These are phyloP conservation scores for Chloroceryle aenea DNA, from an alignment of 2,113 vertebrate genomes.

Conservation along the genomic window DNA sequence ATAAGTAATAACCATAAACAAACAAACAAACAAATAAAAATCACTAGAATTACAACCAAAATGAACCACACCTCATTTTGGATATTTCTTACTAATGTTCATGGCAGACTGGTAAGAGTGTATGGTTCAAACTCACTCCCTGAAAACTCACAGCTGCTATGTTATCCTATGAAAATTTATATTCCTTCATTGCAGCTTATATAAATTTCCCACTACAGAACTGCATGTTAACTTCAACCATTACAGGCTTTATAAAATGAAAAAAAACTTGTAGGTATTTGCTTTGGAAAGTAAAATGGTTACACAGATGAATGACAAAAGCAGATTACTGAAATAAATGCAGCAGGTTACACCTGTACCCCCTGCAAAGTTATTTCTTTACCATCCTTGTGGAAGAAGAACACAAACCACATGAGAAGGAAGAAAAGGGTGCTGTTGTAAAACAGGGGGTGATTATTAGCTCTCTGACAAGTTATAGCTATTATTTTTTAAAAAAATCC, in stretches of 20 bases:
- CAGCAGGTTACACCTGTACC: not conserved
- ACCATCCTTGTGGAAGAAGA: not conserved
- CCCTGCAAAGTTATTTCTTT: not conserved
- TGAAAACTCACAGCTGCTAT: not conserved
- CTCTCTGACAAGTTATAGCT: not conserved
- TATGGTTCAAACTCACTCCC: not conserved
- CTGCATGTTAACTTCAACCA: not conserved
- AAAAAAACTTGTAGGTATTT: not conserved
- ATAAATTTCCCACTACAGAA: not conserved
- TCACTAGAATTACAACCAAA: not conserved
- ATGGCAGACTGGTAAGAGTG: not conserved
- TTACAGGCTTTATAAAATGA: not conserved
- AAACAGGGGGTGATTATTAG: not conserved
- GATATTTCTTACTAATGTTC: not conserved
- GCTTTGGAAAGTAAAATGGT: not conserved
- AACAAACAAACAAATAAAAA: not conserved
- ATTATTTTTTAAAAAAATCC: not conserved
- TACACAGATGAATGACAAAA: not conserved
- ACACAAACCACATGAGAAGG: rapidly evolving
- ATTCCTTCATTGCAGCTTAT: not conserved
- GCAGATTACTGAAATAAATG: not conserved
- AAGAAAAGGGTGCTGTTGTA: not conserved
- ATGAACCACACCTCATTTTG: not conserved
- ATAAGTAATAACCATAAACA: not conserved
- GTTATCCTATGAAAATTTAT: not conserved